A percentile compares a stretch with the other conserved stretches of the same genome.
Evolutionary conservation across 2,888 invertebrate genomes (phyloP).

Genomic region (Lithosia quadra): DNA sequence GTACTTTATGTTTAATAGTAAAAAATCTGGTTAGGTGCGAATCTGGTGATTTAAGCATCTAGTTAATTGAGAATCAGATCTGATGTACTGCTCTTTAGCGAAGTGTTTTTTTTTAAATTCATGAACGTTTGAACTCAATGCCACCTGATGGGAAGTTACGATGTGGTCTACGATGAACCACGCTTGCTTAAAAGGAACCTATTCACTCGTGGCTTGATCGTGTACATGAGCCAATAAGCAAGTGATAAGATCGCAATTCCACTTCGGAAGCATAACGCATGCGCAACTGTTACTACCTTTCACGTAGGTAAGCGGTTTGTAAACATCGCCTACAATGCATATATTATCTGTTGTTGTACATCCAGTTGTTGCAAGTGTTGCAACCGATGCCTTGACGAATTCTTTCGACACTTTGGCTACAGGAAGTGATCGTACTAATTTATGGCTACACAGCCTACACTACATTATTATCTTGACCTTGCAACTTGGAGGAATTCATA

Average conservation of each 20-base stretch:
- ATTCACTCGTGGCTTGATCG: too few relatives aligned
- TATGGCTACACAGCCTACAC: neutral
- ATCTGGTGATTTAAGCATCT: too few relatives aligned
- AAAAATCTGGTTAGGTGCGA: too few relatives aligned
- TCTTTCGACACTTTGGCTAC: neutral
- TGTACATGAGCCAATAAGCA: too few relatives aligned
- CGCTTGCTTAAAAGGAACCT: too few relatives aligned
- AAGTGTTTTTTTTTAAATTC: too few relatives aligned
- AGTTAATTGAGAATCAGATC: too few relatives aligned
- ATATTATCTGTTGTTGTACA: slow-evolving; percentile 7
- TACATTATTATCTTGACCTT: neutral
- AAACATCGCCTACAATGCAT: neutral
- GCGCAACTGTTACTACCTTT: neutral
- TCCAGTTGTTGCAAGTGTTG: slow-evolving; percentile 15
- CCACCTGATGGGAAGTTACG: too few relatives aligned
- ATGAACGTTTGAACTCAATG: too few relatives aligned
- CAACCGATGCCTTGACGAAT: slow-evolving; percentile 9
- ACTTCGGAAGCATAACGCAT: neutral
- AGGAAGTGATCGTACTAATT: slow-evolving; percentile 5
- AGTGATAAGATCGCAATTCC: neutral
- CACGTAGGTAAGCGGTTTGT: neutral
- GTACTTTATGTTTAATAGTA: too few relatives aligned
- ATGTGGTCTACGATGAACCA: too few relatives aligned
- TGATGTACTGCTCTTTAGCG: too few relatives aligned
- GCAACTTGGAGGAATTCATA: neutral